Base-by-base conservation (phyloP, 2,113 vertebrate genomes). In the Cichladusa arquata region DNA sequence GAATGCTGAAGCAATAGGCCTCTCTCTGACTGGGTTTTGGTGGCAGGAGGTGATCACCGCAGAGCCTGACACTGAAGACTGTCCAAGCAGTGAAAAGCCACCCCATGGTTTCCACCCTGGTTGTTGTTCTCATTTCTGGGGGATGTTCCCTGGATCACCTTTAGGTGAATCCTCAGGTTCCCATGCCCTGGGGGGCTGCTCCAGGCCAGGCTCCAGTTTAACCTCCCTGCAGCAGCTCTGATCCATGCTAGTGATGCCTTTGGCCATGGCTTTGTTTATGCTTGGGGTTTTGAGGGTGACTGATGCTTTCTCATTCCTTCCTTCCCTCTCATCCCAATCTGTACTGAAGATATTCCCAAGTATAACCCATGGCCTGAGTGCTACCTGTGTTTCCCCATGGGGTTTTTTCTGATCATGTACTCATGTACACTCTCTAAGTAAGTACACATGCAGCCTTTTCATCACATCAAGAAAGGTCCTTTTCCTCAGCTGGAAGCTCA, bases 401-500 rank as follows among this genome's bases (percentile, higher is more conserved):
- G 28, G 2, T 1, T 65, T 53, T 44, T 74, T 25, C 90, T 73
- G 38, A 6, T 71, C 18, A 0, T 34, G 24, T 29, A 42, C 51
- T 74, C 60, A 6, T 4, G 26, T 31, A 31, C 17, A 3, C 14
- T 12, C 19, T 72, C 8, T 38, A 36, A 36, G 26, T 19, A 33
- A 60, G 26, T 31, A 36, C n/a, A 14, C 0, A 0, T 74, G 60
- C 64, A 86, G 80, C 56, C 14, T 34, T 83, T 92, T 85, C 69
- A 60, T 74, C 71, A 48, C 66, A 74, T 71, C 51, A 18, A 22
- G 81, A 70, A 90, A 86, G 67, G 67, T 73, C 60, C 60, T 73
- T 51, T 88, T 70, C 71, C 82, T 70, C 71, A 85, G 78, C 81
- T 93, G 79, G 60, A 76, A 84, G 80, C 93, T 78, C 80, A 81